Conservation (phyloP, 2,113 vertebrate species). For the Boulengeromyrus knoepffleri region DNA sequence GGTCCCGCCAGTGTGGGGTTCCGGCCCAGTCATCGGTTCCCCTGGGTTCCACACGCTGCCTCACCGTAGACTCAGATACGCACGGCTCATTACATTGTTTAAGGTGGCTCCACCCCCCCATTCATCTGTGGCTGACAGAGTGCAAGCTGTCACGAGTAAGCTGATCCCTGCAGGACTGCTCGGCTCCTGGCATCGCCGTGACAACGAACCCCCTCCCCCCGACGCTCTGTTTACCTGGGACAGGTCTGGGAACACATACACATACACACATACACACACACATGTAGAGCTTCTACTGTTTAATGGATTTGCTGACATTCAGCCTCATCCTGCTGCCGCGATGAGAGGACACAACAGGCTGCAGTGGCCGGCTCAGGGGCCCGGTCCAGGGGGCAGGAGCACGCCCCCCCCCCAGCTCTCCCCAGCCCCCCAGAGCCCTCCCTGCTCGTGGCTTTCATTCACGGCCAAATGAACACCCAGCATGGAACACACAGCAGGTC, state of each 20-base stretch:
- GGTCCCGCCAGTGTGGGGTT: too few species aligned
- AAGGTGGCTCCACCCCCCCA: not conserved
- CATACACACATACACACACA: not conserved
- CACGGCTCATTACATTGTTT: not conserved
- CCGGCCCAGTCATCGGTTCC: too few species aligned
- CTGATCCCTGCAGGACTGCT: not conserved
- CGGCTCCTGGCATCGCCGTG: not conserved
- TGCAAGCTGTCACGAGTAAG: not conserved
- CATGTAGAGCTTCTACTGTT: not conserved
- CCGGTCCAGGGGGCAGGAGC: not conserved
- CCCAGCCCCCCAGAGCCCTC: too few species aligned
- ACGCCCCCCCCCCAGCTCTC: not conserved
- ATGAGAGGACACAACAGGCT: not conserved
- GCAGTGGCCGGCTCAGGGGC: not conserved
- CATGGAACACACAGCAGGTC: not conserved
- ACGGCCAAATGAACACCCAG: not conserved
- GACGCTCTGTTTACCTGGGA: not conserved
- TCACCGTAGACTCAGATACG: not conserved
- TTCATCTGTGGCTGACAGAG: not conserved
- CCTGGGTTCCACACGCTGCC: not conserved
- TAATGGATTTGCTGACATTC: not conserved
- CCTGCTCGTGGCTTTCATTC: not conserved
- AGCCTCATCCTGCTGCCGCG: not conserved
- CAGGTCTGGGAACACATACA: not conserved
- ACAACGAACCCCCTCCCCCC: not conserved